These are phyloP conservation scores for Camponotus floridanus DNA, from an alignment of 1,140 invertebrate species.

Conservation along the genomic window DNA sequence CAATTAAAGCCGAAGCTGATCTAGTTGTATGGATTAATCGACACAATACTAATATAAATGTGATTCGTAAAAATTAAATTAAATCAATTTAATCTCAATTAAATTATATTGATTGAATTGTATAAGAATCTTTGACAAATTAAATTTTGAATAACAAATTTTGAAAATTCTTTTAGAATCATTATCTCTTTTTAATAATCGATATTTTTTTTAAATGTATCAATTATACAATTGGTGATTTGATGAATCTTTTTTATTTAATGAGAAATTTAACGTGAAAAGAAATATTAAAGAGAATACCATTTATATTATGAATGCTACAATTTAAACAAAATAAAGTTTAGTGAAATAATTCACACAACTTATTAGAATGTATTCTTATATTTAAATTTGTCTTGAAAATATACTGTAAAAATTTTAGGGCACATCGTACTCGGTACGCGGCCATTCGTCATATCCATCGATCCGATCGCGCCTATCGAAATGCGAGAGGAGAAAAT, in stretches of 20 bases:
- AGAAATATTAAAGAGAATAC: not conserved
- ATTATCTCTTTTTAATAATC: not conserved
- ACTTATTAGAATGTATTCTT: not conserved
- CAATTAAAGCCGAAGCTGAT: not conserved
- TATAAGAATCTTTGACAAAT: not conserved
- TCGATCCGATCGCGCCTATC: slow-evolving; percentile 55
- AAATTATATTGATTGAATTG: not conserved
- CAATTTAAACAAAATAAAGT: not conserved
- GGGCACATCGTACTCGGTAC: slow-evolving; percentile 68
- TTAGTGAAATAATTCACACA: not conserved
- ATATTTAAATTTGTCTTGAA: not conserved
- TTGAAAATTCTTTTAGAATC: not conserved
- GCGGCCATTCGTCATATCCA: slow-evolving; percentile 22
- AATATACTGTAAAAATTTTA: not conserved
- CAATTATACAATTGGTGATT: not conserved
- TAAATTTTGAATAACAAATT: not conserved
- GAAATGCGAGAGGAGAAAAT: slow-evolving; percentile 39
- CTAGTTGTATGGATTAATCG: not conserved
- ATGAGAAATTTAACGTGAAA: not conserved
- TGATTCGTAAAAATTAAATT: not conserved
- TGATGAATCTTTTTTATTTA: not conserved
- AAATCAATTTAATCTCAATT: slow-evolving; percentile 5
- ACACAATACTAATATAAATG: not conserved
- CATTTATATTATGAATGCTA: not conserved
- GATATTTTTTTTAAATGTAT: slow-evolving; percentile 1